Evolutionary conservation across 2,888 invertebrate genomes (phyloP).

Genomic region (Mactromeris polynyma): DNA sequence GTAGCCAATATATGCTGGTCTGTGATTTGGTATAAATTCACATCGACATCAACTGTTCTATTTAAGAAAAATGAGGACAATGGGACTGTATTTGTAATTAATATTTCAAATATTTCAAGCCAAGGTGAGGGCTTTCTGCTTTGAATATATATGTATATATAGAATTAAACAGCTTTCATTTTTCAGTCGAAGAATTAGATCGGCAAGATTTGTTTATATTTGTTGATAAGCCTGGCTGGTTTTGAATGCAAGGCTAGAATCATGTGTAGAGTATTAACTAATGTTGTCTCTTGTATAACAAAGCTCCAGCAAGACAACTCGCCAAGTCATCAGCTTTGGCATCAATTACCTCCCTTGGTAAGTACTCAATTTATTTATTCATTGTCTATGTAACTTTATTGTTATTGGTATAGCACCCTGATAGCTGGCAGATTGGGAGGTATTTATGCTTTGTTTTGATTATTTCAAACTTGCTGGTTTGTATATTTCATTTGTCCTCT

Average conservation of each 20-base stretch:
- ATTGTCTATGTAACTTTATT: neutral
- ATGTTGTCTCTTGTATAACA: conserved; percentile 79
- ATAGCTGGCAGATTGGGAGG: neutral
- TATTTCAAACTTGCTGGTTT: neutral
- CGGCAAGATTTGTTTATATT: conserved; percentile 33
- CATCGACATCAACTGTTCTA: neutral
- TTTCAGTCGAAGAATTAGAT: conserved; percentile 43
- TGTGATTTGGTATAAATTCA: neutral
- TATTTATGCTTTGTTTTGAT: neutral
- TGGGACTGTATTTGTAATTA: neutral
- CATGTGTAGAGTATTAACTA: conserved; percentile 71
- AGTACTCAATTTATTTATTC: conserved; percentile 89
- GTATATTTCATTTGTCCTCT: neutral
- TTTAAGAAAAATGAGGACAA: neutral
- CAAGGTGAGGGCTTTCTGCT: conserved; percentile 37
- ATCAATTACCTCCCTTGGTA: conserved; percentile 96
- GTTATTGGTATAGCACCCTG: neutral
- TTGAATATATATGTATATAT: conserved; percentile 1
- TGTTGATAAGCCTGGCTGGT: conserved; percentile 36
- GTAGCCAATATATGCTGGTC: neutral
- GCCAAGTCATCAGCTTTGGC: conserved; percentile 94
- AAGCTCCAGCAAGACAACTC: conserved; percentile 91
- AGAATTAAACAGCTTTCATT: conserved; percentile 45
- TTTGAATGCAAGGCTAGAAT: conserved; percentile 44
- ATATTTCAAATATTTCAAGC: conserved; percentile 13